Conservation (phyloP, 2,888 invertebrate genomes). For the Pollenia labialis region DNA sequence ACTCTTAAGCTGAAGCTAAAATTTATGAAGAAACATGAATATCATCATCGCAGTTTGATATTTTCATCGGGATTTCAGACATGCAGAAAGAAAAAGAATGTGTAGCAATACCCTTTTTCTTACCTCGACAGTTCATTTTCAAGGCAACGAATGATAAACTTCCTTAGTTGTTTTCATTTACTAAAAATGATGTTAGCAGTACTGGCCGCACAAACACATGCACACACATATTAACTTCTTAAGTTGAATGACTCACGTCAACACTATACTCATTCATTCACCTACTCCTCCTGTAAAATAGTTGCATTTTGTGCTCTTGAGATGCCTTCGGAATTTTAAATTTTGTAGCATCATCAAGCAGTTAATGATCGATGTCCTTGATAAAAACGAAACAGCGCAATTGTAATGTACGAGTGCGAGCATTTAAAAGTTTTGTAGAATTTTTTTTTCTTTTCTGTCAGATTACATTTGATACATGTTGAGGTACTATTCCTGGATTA, state of each 20-base stretch:
- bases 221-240: background rate
- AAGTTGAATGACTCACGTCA: conserved; percentile 34
- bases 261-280: too few species aligned
- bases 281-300: background rate
- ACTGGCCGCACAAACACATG: background rate
- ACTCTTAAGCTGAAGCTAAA: conserved; percentile 3
- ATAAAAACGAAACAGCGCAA: conserved; percentile 5
- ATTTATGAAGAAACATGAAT: conserved; percentile 34
- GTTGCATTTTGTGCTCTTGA: conserved; percentile 34
- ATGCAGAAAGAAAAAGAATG: background rate
- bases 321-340: conserved; percentile 40
- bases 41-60: conserved; percentile 12
- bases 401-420: background rate
- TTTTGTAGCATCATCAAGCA: conserved; percentile 15
- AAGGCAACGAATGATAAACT: conserved; percentile 49
- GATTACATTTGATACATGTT: conserved; percentile 23
- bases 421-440: background rate
- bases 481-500: background rate
- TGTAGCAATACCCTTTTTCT: conserved; percentile 25
- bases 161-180: conserved; percentile 25
- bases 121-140: conserved; percentile 58
- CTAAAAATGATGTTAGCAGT: conserved; percentile 16
- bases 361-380: conserved; percentile 43
- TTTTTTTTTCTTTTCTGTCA: conserved; percentile 22
- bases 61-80: conserved; percentile 6